Conservation (phyloP, 2,113 vertebrate genomes). For the Cygnus buccinator region DNA sequence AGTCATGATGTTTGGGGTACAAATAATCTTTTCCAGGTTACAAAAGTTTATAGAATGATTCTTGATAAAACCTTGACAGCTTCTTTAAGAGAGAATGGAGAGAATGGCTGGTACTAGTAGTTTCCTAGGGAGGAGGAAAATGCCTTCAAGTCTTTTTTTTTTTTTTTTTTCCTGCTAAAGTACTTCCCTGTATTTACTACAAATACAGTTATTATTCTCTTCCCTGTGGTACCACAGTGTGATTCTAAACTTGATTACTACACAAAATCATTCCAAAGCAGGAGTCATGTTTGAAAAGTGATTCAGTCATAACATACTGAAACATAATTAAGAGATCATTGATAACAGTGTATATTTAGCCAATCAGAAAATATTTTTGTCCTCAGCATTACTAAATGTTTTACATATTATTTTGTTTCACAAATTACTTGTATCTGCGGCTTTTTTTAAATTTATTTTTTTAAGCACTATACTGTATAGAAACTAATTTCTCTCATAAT, state of each 20-base stretch:
- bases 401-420: not conserved
- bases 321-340: not conserved
- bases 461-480: not conserved
- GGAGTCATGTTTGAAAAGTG: not conserved
- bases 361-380: not conserved
- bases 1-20: not conserved
- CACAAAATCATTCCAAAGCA: not conserved
- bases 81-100: not conserved
- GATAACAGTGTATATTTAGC: not conserved
- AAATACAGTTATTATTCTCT: not conserved
- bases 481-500: not conserved
- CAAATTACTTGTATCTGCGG: not conserved
- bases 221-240: not conserved
- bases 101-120: not conserved
- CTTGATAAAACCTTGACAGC: not conserved
- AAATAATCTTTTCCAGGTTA: not conserved
- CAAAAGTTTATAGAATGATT: not conserved
- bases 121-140: not conserved
- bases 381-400: not conserved
- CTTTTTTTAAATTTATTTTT: too few species aligned
- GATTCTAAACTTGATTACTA: not conserved
- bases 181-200: not conserved
- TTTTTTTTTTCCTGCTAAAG: not conserved
- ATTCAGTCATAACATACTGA: not conserved
- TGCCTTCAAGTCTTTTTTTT: not conserved